phyloP scores from a whole-genome alignment of 1,140 invertebrate genomes.

The Drosophila sproati region DNA sequence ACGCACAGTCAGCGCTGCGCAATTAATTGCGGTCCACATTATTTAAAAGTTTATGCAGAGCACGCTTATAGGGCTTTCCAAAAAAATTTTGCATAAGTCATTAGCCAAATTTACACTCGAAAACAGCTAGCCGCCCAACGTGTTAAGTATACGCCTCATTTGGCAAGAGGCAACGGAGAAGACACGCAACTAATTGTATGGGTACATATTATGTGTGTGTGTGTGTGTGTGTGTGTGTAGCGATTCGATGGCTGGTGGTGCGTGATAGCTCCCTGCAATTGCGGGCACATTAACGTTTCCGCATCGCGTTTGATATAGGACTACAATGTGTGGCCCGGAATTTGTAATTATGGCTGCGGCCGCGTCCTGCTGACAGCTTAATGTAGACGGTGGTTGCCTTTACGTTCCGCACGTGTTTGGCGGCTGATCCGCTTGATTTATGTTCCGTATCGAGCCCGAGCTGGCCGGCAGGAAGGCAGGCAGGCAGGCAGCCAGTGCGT shows the following conservation, averaged over 20 bases:
- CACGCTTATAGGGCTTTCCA: conserved; percentile 14
- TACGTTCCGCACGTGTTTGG: conserved; percentile 66
- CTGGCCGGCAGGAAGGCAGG: conserved; percentile 11
- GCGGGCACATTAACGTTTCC: conserved; percentile 74
- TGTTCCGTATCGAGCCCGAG: conserved; percentile 27
- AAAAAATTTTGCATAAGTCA: conserved; percentile 50
- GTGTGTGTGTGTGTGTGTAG: too few species aligned
- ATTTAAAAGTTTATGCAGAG: conserved; percentile 44
- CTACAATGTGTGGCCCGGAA: conserved; percentile 68
- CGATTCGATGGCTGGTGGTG: conserved; percentile 12
- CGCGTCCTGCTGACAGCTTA: conserved; percentile 64
- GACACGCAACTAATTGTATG: conserved; percentile 12
- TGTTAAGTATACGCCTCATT: conserved; percentile 56
- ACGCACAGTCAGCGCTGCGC: conserved; percentile 53
- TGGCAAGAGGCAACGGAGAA: conserved; percentile 13
- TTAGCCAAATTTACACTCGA: conserved; percentile 54
- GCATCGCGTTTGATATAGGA: conserved; percentile 74
- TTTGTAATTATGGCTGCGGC: conserved; percentile 60
- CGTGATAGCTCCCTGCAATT: conserved; percentile 78
- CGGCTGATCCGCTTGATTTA: conserved; percentile 67
- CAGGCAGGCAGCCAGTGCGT: conserved; percentile 49
- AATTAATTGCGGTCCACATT: conserved; percentile 60
- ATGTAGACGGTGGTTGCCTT: conserved; percentile 51
- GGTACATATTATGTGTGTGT: not conserved
- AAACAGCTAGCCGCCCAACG: conserved; percentile 31